phyloP scores from a whole-genome alignment of 2,797 vertebrate species.

The Pipistrellus nathusii region DNA sequence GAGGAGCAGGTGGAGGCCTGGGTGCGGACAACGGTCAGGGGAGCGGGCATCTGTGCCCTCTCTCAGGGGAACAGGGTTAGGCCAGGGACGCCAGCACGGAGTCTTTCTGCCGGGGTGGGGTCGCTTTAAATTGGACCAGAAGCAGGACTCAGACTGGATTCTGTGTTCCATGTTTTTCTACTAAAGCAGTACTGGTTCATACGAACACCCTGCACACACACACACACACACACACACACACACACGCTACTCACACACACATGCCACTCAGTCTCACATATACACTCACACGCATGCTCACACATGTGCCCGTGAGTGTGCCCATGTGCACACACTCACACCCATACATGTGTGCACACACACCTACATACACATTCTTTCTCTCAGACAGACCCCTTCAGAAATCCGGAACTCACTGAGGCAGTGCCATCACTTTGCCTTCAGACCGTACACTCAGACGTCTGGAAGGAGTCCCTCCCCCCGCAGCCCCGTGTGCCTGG shows the following conservation, averaged over 20 bases:
- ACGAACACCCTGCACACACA: too few relatives aligned
- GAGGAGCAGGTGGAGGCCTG: neutral
- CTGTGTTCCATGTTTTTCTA: neutral
- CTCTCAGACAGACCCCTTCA: neutral
- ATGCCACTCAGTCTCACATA: neutral
- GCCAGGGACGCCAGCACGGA: fast-evolving
- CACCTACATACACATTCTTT: neutral
- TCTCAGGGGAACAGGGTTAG: neutral
- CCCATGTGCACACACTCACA: neutral
- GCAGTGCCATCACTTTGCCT: neutral
- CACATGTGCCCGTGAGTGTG: neutral
- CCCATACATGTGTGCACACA: neutral
- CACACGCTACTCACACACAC: too few relatives aligned
- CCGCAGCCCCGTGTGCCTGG: too few relatives aligned
- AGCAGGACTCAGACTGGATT: fast-evolving
- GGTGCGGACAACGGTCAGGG: neutral
- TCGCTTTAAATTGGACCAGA: neutral
- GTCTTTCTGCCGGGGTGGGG: neutral
- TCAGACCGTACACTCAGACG: neutral
- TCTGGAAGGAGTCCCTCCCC: neutral
- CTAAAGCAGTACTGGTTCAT: neutral
- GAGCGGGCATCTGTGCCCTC: neutral
- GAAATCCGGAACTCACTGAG: neutral
- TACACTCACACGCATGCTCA: neutral
- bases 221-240: neutral